Conservation (phyloP, 1,140 invertebrate genomes). For the Danaus melanippus region DNA sequence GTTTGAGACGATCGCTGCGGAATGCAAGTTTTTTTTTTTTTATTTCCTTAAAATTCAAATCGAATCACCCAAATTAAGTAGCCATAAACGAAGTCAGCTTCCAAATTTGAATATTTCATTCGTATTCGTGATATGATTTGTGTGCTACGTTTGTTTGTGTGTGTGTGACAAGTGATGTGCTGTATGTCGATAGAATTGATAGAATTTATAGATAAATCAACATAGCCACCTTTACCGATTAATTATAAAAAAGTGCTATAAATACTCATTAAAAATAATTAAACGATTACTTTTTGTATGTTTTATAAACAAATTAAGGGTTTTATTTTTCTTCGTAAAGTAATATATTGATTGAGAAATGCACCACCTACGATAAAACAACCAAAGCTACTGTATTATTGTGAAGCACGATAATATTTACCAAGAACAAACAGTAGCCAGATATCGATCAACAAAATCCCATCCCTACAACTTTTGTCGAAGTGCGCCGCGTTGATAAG, state of each 20-base stretch:
- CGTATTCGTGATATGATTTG: conserved; percentile 57
- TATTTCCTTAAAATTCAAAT: conserved; percentile 67
- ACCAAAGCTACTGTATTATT: too few relatives aligned
- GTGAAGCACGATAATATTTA: too few relatives aligned
- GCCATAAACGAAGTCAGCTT: conserved; percentile 72
- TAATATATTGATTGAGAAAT: too few relatives aligned
- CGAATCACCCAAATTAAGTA: conserved; percentile 72
- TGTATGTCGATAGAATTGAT: conserved; percentile 11
- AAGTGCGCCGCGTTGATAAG: conserved; percentile 66
- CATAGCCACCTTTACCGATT: conserved; percentile 3
- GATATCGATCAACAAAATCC: conserved; percentile 18
- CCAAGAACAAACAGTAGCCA: too few relatives aligned
- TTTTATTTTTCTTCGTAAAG: too few relatives aligned
- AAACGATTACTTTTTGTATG: too few relatives aligned
- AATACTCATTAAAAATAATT: too few relatives aligned
- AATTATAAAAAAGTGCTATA: too few relatives aligned
- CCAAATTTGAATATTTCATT: conserved; percentile 72
- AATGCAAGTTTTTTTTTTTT: conserved; percentile 50
- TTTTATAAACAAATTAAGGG: too few relatives aligned
- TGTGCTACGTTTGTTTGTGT: conserved; percentile 32
- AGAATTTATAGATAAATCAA: not conserved
- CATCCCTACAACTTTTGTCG: conserved; percentile 58
- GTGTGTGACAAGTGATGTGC: conserved; percentile 40
- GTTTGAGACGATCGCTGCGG: conserved; percentile 23
- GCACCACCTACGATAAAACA: too few relatives aligned